Evolutionary conservation across 2,888 invertebrate genomes (phyloP), one percentile per base, ranked within the genome.

Genomic region (Myopa tessellatipennis): DNA sequence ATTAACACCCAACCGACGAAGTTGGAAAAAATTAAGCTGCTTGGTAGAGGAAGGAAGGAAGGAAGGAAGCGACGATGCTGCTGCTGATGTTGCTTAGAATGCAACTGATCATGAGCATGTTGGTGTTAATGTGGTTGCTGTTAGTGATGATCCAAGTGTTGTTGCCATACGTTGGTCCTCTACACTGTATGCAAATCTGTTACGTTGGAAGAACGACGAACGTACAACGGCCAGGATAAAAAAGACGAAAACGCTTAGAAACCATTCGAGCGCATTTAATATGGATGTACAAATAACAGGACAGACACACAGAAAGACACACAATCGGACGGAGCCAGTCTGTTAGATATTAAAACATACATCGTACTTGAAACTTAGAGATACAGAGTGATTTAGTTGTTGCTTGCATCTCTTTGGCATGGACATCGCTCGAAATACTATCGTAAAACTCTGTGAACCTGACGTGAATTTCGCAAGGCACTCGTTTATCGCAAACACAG

Each of bases 251-350:
- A 73, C 73, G 61, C 73, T 73, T 73, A 61, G 45, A 73, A 58
- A 61, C 73, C 73, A 73, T 73, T 73, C 63, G 73, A 26, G 73
- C 73, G 61, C 61, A 73, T 73, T 73, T 73, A 73, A 61, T 73
- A 45, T 63, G 50, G 45, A 73, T 61, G 50, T n/a, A 73, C 61
- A 63, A 72, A 45, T 18, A 40, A n/a, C 12, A 38, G 73, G 45
- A 18, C 73, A 73, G 73, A 45, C 40, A 73, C n/a, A 5, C 40
- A 73, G 40, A 5, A 50, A 52, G 34, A 26, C 50, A 10, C 45
- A 45, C 45, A 45, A 45, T 18, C 45, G 26, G 45, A 69, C 65
- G 38, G 8, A 63, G 18, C 26, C 26, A 26, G 26, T 26, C 26
- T 26, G 26, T 10, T 16, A 61, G 18, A 18, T 26, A 63, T 6